Conservation (phyloP, 2,888 invertebrate genomes). For the Dromius quadrimaculatus region DNA sequence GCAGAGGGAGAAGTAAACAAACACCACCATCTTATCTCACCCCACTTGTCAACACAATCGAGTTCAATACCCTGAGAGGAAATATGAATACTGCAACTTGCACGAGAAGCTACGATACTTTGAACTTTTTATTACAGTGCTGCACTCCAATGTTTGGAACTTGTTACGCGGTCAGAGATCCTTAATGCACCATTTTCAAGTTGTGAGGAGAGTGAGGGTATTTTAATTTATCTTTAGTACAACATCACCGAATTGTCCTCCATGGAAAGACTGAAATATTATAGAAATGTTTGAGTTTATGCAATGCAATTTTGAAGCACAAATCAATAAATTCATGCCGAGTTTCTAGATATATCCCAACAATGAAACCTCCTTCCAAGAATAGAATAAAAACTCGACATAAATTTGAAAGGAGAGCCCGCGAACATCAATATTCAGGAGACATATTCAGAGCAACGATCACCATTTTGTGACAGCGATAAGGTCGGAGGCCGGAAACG, state of each 20-base stretch:
- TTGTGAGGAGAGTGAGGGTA: too few relatives aligned
- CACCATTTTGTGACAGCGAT: constrained; percentile 41
- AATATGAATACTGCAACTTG: constrained; percentile 27
- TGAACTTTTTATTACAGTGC: too few relatives aligned
- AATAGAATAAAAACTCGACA: constrained; percentile 6
- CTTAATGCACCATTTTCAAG: too few relatives aligned
- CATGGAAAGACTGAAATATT: too few relatives aligned
- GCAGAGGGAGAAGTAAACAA: constrained; percentile 31
- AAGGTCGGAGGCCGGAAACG: constrained; percentile 39
- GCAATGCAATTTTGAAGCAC: background rate
- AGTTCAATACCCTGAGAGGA: constrained; percentile 46
- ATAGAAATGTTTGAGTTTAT: too few relatives aligned
- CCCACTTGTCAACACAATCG: constrained; percentile 51
- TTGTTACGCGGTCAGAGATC: too few relatives aligned
- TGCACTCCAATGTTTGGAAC: too few relatives aligned
- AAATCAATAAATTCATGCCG: constrained; percentile 17
- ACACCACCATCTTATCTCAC: constrained; percentile 9
- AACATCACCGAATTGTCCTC: too few relatives aligned
- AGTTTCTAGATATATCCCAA: constrained; percentile 21
- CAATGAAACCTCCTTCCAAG: constrained; percentile 11
- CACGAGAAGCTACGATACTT: too few relatives aligned
- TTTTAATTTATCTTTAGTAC: too few relatives aligned
- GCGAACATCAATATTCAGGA: constrained; percentile 41
- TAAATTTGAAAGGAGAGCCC: constrained; percentile 38
- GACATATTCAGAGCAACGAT: constrained; percentile 39